These are phyloP conservation scores for Lasioglossum pauxillum DNA, from an alignment of 2,888 invertebrate species.

Conservation along the genomic window DNA sequence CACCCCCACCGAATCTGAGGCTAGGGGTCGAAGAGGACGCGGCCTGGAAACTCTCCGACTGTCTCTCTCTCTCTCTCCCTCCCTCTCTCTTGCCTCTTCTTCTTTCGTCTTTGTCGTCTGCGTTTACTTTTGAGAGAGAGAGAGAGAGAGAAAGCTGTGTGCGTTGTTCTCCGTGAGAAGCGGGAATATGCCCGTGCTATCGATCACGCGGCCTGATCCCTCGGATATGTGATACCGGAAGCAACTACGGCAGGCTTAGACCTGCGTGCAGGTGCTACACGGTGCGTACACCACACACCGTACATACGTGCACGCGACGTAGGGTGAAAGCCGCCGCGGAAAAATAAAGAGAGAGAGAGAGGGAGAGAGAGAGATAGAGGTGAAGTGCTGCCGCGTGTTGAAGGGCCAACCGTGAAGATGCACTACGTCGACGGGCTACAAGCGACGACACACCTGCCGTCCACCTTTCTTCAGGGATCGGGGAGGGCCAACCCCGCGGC, in stretches of 20 bases:
- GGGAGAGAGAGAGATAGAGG: slow-evolving; percentile 40
- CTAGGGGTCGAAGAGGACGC: neutral
- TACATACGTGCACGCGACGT: slow-evolving; percentile 49
- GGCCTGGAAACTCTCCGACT: slow-evolving; percentile 1
- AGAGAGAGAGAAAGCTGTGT: slow-evolving; percentile 48
- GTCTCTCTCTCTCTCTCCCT: neutral
- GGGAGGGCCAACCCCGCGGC: slow-evolving; percentile 64
- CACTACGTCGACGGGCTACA: slow-evolving; percentile 54
- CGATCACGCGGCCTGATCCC: slow-evolving; percentile 67
- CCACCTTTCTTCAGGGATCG: slow-evolving; percentile 55
- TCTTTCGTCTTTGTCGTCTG: neutral
- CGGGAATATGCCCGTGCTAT: slow-evolving; percentile 68
- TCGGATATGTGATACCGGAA: slow-evolving; percentile 75
- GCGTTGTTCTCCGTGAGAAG: slow-evolving; percentile 36
- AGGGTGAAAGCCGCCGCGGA: slow-evolving; percentile 29
- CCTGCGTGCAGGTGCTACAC: slow-evolving; percentile 67
- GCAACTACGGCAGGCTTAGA: slow-evolving; percentile 70
- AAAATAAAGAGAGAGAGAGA: neutral
- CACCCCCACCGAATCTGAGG: neutral
- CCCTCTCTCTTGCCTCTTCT: neutral
- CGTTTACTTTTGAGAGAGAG: slow-evolving; percentile 18
- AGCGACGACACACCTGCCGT: slow-evolving; percentile 78
- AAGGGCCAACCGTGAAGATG: slow-evolving; percentile 72
- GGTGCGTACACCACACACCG: slow-evolving; percentile 43
- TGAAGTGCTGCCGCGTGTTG: slow-evolving; percentile 61